phyloP scores from a whole-genome alignment of 1,140 invertebrate species.

The Potamilus streckersoni region DNA sequence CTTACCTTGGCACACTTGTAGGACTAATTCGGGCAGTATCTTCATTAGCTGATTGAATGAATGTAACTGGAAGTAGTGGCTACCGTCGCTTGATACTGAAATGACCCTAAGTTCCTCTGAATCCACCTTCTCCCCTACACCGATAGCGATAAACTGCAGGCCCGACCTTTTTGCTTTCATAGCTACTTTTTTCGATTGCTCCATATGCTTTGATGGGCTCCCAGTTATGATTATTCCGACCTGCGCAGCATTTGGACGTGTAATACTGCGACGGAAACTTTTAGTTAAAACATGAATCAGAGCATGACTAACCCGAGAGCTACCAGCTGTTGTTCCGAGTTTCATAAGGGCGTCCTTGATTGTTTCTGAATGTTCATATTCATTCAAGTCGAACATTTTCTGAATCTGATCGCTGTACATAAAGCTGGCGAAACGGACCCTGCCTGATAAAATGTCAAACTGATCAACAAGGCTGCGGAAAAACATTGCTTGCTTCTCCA shows the following conservation, averaged over 20 bases:
- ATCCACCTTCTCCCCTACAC: constrained; percentile 23
- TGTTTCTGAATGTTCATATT: constrained; percentile 29
- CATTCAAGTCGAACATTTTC: constrained; percentile 39
- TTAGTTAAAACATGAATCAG: constrained; percentile 44
- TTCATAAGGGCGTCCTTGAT: constrained; percentile 32
- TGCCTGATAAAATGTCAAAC: constrained; percentile 37
- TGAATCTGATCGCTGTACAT: constrained; percentile 40
- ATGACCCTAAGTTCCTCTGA: constrained; percentile 23
- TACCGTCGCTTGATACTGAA: constrained; percentile 9
- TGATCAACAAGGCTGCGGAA: constrained; percentile 34
- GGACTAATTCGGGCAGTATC: constrained; percentile 12
- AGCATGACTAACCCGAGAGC: constrained; percentile 34
- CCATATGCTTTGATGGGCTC: constrained; percentile 33
- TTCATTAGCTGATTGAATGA: constrained; percentile 17
- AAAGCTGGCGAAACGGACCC: constrained; percentile 42
- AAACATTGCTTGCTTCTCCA: constrained; percentile 46
- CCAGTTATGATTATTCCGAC: constrained; percentile 40
- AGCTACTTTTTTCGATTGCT: constrained; percentile 37
- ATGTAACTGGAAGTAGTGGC: constrained; percentile 4
- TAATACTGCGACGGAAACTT: constrained; percentile 39
- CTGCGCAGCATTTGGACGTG: constrained; percentile 35
- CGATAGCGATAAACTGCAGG: constrained; percentile 41
- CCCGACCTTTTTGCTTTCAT: constrained; percentile 40
- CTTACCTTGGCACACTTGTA: constrained; percentile 26
- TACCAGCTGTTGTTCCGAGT: constrained; percentile 32